A percentile compares a stretch with the other conserved stretches of the same genome.
phyloP scores from a whole-genome alignment of 1,140 invertebrate genomes.

The Helicorthomorpha holstii region DNA sequence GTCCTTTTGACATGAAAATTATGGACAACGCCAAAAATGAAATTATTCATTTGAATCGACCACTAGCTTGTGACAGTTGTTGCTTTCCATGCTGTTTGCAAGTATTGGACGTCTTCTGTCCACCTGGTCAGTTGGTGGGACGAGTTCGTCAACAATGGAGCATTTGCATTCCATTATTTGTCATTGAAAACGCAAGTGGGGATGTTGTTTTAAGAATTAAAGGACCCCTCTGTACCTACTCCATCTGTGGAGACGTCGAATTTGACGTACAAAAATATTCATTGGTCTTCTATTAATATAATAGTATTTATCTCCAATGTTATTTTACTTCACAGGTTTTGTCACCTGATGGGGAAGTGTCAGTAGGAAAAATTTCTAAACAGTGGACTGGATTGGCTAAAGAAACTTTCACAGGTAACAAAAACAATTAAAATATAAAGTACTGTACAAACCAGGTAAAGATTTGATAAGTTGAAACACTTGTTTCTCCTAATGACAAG shows the following conservation, averaged over 20 bases:
- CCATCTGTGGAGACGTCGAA: conserved; percentile 60
- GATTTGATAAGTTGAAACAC: no score
- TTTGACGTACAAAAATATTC: conserved; percentile 32
- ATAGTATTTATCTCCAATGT: background rate
- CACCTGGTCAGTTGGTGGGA: conserved; percentile 53
- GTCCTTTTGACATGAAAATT: conserved; percentile 73
- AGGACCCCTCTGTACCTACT: conserved; percentile 64
- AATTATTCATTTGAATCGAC: conserved; percentile 55
- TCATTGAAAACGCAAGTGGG: conserved; percentile 55
- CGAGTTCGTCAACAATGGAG: conserved; percentile 71
- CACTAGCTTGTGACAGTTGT: conserved; percentile 56
- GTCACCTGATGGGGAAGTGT: conserved; percentile 15
- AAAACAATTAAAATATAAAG: no score
- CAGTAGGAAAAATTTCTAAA: conserved; percentile 29
- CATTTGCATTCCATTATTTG: conserved; percentile 54
- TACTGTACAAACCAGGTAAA: no score
- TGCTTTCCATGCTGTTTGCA: conserved; percentile 72
- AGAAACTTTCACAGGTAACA: conserved; percentile 26
- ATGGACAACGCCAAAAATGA: conserved; percentile 57
- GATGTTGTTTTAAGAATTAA: conserved; percentile 61
- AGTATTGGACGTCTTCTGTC: conserved; percentile 54
- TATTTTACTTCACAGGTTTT: conserved; percentile 8
- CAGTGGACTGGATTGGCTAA: conserved; percentile 27
- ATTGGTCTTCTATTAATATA: background rate
- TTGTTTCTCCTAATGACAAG: no score